These are phyloP conservation scores for Drosophila parabipectinata DNA, from an alignment of 1,140 invertebrate species.

Conservation along the genomic window DNA sequence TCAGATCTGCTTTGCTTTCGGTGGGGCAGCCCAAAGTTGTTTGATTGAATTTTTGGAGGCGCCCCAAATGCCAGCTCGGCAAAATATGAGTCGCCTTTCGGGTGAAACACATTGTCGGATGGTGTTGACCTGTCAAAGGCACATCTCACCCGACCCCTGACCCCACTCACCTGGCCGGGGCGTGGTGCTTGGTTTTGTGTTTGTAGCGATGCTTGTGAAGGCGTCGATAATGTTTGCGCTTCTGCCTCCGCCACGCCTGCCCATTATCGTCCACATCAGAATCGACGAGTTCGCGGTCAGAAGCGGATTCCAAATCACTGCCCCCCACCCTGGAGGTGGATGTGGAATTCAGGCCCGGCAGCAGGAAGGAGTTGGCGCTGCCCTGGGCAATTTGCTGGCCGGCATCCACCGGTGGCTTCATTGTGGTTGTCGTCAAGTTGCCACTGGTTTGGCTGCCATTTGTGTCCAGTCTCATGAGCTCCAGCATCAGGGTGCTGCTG, in stretches of 20 bases:
- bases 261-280: conserved; percentile 37
- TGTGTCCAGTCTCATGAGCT: conserved; percentile 44
- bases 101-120: conserved; percentile 19
- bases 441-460: conserved; percentile 33
- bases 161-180: conserved; percentile 45
- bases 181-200: conserved; percentile 34
- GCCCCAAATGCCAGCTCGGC: conserved; percentile 37
- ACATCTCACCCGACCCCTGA: not conserved
- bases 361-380: conserved; percentile 1
- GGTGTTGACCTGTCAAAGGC: conserved; percentile 47
- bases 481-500: conserved; percentile 41
- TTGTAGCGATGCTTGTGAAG: conserved; percentile 68
- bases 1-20: conserved; percentile 23
- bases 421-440: conserved; percentile 46
- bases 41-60: conserved; percentile 45
- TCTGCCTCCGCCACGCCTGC: conserved; percentile 43
- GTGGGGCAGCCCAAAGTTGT: conserved; percentile 28
- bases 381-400: conserved; percentile 39
- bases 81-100: conserved; percentile 41
- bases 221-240: conserved; percentile 71
- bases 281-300: conserved; percentile 34
- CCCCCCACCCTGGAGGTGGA: not conserved
- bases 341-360: not conserved
- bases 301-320: conserved; percentile 15
- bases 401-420: conserved; percentile 21